phyloP scores from a whole-genome alignment of 2,797 vertebrate genomes.

The Simalia tracyae region DNA sequence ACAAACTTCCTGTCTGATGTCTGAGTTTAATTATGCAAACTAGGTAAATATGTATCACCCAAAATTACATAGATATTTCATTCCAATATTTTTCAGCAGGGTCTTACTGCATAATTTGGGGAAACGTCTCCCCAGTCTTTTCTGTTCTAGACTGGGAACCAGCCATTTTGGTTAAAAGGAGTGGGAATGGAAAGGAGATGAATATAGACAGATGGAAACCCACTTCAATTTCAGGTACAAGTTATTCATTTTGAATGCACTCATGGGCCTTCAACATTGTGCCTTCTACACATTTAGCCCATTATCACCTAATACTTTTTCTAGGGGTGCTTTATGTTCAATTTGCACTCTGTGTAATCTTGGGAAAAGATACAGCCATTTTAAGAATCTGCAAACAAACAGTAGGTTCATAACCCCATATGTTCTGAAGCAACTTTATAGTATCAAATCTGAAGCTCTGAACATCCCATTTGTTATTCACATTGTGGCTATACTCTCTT shows the following conservation, averaged over 20 bases:
- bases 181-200: background rate
- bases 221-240: background rate
- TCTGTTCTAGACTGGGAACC: background rate
- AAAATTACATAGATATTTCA: background rate
- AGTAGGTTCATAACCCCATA: background rate
- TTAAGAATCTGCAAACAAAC: background rate
- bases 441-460: background rate
- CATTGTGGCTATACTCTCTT: background rate
- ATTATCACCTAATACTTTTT: background rate
- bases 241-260: background rate
- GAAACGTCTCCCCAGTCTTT: background rate
- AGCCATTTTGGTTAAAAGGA: background rate
- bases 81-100: background rate
- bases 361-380: background rate
- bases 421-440: background rate
- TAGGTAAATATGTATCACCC: background rate
- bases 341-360: background rate
- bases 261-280: background rate
- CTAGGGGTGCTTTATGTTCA: background rate
- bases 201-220: background rate
- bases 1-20: background rate
- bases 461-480: background rate
- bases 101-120: background rate
- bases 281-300: background rate
- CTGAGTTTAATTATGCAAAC: background rate